Evolutionary conservation across 2,888 invertebrate genomes (phyloP), one percentile per base, ranked within the genome.

Genomic region (Cyclophora albipunctata): DNA sequence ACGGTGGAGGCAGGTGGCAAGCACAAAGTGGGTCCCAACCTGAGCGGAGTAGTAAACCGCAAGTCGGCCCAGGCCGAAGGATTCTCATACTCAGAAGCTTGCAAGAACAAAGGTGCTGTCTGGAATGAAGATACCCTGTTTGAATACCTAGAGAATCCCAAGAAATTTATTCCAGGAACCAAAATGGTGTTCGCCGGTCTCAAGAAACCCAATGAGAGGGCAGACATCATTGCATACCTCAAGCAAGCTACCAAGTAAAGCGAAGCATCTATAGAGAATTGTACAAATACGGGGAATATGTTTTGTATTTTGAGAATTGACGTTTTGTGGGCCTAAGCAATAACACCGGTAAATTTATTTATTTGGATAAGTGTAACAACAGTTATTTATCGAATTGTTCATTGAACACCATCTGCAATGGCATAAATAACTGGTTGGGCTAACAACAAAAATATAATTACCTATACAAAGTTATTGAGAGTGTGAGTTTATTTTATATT

Each of bases 111-210:
- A 94, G 96, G 96, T 65, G 98, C 99, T 75, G 95, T 95, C 64
- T 99, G 99, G 99, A 92, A 89, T 71, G 94, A 94, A 55, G 98
- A 98, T 58, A 99, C 98, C 0, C 90, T 99, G 7, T 98, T 97
- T 73, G 94, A 94, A 71, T 99, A 99, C 88, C 91, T 99, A 70
- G 97, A 97, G 82, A 98, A 99, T 82, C 99, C 99, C 58, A 99
- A 99, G 91, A 99, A 99, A 87, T 99, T 97, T 90, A 99, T 99
- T 91, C 98, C 98, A 53, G 99, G 99, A 65, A 99, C 99, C 59
- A 99, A 99, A 85, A 99, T 99, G 99, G 95, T 99, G 78, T 99
- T 99, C 72, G 98, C 98, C 61, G 98, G 98, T 58, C 86, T 99
- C 73, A 99, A 99, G 91, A 99, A 99, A 84, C 93, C 95, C 42